Base-by-base conservation (phyloP, 2,797 vertebrate genomes). In the Pantherophis vulpinus region DNA sequence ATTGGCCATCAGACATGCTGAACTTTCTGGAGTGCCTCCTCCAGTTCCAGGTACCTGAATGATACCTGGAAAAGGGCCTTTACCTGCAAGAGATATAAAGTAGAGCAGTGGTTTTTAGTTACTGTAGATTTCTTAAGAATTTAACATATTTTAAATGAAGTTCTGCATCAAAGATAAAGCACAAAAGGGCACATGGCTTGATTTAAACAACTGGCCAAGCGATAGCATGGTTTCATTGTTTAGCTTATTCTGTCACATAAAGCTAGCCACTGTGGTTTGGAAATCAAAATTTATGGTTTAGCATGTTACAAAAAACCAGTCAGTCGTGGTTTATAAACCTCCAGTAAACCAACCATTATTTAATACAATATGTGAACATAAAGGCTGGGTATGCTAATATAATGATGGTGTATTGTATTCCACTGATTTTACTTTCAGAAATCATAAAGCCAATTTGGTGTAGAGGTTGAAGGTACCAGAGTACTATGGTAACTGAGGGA, bases 61-160 rank as follows among this genome's bases (percentile, higher is more conserved):
- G 94, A 99, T 96, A 87, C 98, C 99, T 0, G 98, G 98, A 96
- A 99, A 99, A 1, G 98, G 98, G 37, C 98, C 98, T 12, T 86
- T 83, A 91, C 98, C 98, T 99, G 94, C 7, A 95, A 74, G 23
- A 94, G 23, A 91, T n/a, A 93, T 94, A 61, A 91, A 94, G 1
- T 88, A 66, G 13, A 37, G 20, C 56, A 0, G 9, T 91, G 90
- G 55, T 92, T 91, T 93, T 2, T 66, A 94, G 70, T 92, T 89
- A 74, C 23, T 27, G 4, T 29, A 63, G 27, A 27, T 83, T 12
- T 47, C 55, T 87, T 87, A 87, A 66, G 51, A 16, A 47, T 9
- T 83, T 47, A 25, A 20, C 37, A 47, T 47, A 83, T 1, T 47
- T 83, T 47, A 47, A 42, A 83, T 10, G 12, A 83, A 83, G 18